These are phyloP conservation scores for Eudyptes chrysolophus DNA, from an alignment of 2,113 vertebrate genomes.

Conservation along the genomic window DNA sequence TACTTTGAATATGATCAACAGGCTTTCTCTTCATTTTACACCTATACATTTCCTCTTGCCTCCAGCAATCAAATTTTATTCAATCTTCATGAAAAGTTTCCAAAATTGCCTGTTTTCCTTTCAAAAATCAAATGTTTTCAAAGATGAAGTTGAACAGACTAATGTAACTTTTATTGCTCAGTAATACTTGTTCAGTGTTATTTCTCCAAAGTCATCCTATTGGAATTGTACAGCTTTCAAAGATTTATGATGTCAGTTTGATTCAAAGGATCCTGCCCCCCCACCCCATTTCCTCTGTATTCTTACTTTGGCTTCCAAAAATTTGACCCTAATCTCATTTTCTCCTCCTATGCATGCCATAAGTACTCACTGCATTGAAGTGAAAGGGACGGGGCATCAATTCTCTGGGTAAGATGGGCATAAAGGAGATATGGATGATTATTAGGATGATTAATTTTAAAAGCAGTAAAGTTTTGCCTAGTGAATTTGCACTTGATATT, in stretches of 20 bases:
- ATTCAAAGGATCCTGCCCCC: not conserved
- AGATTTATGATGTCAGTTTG: not conserved
- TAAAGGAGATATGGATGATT: not conserved
- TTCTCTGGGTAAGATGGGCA: not conserved
- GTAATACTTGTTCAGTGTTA: not conserved
- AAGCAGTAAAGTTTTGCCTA: not conserved
- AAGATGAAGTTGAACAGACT: not conserved
- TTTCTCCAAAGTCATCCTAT: not conserved
- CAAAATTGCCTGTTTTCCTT: not conserved
- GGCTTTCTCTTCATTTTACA: not conserved
- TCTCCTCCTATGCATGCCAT: not conserved
- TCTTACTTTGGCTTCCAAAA: not conserved
- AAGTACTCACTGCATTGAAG: not conserved
- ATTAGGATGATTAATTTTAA: not conserved
- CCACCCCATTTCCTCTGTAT: not conserved
- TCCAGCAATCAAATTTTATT: not conserved
- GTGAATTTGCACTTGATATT: not conserved
- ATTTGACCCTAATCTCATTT: not conserved
- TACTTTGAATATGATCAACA: slow-evolving; percentile 48
- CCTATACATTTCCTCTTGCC: slow-evolving; percentile 1
- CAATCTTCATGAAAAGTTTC: not conserved
- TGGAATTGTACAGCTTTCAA: not conserved
- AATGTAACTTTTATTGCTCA: not conserved
- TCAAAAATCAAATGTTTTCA: not conserved
- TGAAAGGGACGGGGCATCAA: not conserved